Evolutionary conservation across 2,797 vertebrate species (phyloP).

Genomic region (Aratinga solstitialis): DNA sequence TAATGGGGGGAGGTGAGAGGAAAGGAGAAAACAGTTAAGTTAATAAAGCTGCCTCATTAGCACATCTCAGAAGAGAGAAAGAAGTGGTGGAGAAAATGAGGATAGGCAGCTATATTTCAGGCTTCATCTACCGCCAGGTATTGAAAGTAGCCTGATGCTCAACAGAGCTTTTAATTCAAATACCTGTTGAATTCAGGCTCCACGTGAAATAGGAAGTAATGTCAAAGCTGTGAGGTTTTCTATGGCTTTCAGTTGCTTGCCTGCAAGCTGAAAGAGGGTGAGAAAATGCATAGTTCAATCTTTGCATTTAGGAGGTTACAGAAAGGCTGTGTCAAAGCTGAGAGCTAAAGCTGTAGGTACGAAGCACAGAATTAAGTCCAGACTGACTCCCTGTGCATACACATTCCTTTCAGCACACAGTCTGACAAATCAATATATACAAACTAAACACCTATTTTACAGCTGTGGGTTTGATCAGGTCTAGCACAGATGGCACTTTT

Average conservation of each 20-base stretch:
- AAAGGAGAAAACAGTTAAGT: background rate
- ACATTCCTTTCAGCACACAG: background rate
- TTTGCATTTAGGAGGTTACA: background rate
- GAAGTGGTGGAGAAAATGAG: background rate
- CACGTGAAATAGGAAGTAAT: background rate
- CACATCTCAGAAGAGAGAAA: background rate
- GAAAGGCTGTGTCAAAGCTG: background rate
- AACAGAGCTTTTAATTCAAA: background rate
- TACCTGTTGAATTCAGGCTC: background rate
- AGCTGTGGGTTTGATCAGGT: background rate
- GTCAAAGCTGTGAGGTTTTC: background rate
- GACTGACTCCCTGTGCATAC: background rate
- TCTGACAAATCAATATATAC: background rate
- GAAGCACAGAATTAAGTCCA: background rate
- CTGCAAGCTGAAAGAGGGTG: background rate
- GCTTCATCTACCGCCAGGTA: background rate
- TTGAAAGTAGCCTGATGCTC: background rate
- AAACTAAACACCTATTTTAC: background rate
- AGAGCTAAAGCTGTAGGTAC: background rate
- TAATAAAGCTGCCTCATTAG: background rate
- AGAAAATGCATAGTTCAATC: background rate
- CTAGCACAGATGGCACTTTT: background rate
- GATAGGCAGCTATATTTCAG: background rate
- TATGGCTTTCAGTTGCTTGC: background rate
- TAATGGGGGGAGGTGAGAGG: no score